Base-by-base conservation (phyloP, 1,140 invertebrate species). In the Anoplolepis gracilipes region DNA sequence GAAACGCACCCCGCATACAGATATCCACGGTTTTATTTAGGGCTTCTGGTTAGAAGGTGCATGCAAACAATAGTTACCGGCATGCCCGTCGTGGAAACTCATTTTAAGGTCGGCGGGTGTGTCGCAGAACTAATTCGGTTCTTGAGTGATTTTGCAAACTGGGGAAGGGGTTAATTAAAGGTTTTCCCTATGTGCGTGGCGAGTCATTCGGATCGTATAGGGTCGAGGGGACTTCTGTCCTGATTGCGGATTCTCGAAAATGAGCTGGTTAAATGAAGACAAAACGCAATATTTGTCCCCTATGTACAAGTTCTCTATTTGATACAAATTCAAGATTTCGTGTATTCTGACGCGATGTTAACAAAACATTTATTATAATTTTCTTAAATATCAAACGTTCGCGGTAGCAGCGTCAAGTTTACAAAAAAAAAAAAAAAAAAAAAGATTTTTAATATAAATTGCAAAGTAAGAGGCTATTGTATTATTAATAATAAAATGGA, bases 1-100 rank as follows among this genome's bases (percentile, higher is more conserved):
- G 73, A 78, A 82, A 88, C 73, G 79, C 81, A 89, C 79, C 62
- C 78, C 84, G 89, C 87, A 90, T 90, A 90, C 89, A 87, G 87
- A 90, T 90, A 90, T 86, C 70, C 65, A 61, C 42, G 84, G 61
- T 91, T 90, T 91, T 91, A 91, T 91, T 91, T 87, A 87, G 87
- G 82, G 73, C 85, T 76, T 85, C 87, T 90, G 87, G 85, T 87
- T 91, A 90, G 87, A 90, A 91, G 59, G 85, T 85, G 86, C 72
- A 81, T 67, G 77, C 81, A 69, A 69, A 85, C 62, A 59, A 59
- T 19, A 59, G 36, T 77, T 77, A 42, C 13, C 19, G 8, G 59
- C 57, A 55, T n/a, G 65, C 65, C 85, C 61, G 62, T 49, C 69
- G 62, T 84, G 57, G 77, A 90, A 90, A 90, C 86, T 90, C 88